These are phyloP conservation scores for Neoitamus cyanurus DNA, from an alignment of 2,888 invertebrate species.

Conservation along the genomic window DNA sequence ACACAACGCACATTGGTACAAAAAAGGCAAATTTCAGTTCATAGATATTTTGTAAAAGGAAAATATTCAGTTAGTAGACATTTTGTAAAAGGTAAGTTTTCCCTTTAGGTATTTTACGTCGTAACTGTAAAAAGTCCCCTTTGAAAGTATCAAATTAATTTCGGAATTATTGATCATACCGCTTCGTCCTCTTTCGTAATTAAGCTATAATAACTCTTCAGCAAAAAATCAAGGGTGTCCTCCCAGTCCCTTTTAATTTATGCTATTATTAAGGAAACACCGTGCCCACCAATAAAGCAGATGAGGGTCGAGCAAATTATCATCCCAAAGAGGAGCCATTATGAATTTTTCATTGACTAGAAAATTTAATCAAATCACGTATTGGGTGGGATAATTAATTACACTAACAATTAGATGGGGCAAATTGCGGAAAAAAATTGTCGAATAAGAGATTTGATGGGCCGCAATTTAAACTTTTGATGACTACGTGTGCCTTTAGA, in stretches of 20 bases:
- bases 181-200: background rate
- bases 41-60: too few species aligned
- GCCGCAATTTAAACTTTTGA: background rate
- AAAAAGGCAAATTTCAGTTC: too few species aligned
- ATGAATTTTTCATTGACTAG: conserved; percentile 34
- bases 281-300: background rate
- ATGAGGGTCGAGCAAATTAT: background rate
- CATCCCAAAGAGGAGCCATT: background rate
- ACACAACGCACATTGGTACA: too few species aligned
- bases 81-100: too few species aligned
- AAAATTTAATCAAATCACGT: conserved; percentile 38
- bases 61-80: too few species aligned
- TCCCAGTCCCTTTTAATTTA: background rate
- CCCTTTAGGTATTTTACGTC: too few species aligned
- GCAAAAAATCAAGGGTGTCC: background rate
- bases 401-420: conserved; percentile 15
- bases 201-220: background rate
- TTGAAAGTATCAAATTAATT: background rate
- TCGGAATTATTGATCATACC: background rate
- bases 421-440: background rate
- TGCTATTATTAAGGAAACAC: background rate
- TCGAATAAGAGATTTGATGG: background rate
- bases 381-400: conserved; percentile 28
- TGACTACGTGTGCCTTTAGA: background rate
- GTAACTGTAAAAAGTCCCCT: background rate